Evolutionary conservation across 1,140 invertebrate species (phyloP).

Genomic region (Triops longicaudatus): DNA sequence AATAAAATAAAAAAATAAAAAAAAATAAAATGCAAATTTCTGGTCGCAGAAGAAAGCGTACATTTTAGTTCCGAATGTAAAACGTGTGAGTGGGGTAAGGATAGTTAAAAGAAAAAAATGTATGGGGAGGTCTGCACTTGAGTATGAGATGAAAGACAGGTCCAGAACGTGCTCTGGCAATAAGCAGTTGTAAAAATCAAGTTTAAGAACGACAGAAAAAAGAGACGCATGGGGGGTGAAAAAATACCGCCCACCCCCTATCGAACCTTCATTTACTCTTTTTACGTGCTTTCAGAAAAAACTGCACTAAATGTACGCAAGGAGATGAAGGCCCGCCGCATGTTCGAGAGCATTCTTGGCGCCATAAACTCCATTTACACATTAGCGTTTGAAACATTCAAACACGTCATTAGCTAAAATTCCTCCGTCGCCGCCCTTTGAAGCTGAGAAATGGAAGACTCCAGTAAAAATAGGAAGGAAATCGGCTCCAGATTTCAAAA

Average conservation of each 20-base stretch:
- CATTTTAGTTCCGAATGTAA: neutral
- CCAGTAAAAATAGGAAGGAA: no score
- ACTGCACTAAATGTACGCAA: neutral
- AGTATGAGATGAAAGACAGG: constrained; percentile 6
- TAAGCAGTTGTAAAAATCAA: neutral
- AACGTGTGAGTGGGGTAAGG: neutral
- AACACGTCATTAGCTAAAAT: neutral
- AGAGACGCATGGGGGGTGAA: neutral
- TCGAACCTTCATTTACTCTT: neutral
- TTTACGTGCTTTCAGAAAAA: neutral
- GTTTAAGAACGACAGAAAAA: no score
- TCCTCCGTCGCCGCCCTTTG: neutral
- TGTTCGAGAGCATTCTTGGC: neutral
- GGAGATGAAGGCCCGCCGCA: neutral
- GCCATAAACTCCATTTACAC: neutral
- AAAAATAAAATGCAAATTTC: neutral
- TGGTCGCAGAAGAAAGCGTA: no score
- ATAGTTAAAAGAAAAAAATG: no score
- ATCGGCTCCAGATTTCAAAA: no score
- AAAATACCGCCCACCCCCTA: no score
- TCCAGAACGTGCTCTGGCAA: constrained; percentile 5
- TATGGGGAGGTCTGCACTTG: neutral
- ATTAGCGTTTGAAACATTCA: neutral
- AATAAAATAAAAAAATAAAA: neutral
- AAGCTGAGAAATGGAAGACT: no score